These are phyloP conservation scores for Mystacides longicornis DNA, from an alignment of 2,888 invertebrate genomes.

Conservation along the genomic window DNA sequence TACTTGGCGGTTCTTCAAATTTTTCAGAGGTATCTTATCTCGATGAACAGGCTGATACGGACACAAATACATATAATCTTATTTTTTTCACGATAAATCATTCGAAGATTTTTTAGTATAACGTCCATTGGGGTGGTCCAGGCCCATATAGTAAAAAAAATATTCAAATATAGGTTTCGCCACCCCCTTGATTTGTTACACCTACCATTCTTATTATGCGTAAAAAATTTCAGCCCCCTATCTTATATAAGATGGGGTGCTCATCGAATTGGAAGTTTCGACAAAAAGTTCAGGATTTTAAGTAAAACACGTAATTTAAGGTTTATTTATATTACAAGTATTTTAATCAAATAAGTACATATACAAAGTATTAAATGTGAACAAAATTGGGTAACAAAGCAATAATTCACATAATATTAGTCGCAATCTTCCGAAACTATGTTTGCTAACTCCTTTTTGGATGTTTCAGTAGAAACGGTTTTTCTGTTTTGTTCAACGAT, in stretches of 20 bases:
- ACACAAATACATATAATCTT: no score
- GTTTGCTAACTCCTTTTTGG: no score
- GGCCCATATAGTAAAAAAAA: not conserved
- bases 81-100: no score
- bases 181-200: not conserved
- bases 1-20: no score
- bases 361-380: not conserved
- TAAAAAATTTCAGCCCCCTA: not conserved
- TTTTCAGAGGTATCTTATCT: no score
- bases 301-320: no score
- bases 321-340: not conserved
- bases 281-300: not conserved
- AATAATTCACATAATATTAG: not conserved
- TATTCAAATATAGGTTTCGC: not conserved
- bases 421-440: not conserved
- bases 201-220: not conserved
- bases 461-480: no score
- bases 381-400: not conserved
- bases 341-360: not conserved
- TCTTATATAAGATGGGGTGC: not conserved
- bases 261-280: not conserved
- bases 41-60: no score
- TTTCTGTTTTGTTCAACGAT: not conserved
- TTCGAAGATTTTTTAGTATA: no score
- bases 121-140: no score